A percentile compares a stretch with the other conserved stretches of the same genome.
phyloP scores from a whole-genome alignment of 1,140 invertebrate species.

The Pachypeltis micranthus region DNA sequence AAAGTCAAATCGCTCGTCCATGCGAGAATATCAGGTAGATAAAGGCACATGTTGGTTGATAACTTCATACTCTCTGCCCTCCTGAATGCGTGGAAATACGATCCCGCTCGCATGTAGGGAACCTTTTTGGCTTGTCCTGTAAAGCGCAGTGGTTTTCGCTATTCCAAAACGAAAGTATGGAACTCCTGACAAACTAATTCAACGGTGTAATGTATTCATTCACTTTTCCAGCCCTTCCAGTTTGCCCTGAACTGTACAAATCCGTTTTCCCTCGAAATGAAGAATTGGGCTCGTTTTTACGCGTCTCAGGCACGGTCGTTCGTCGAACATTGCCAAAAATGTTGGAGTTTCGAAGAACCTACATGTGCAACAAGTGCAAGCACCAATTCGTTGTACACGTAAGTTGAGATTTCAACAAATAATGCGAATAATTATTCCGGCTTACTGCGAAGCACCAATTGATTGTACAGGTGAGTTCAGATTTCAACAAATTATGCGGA shows the following conservation, averaged over 20 bases:
- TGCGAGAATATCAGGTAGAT: slow-evolving; percentile 40
- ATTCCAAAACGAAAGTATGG: not conserved
- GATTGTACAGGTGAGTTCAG: too few species aligned
- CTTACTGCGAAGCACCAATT: too few species aligned
- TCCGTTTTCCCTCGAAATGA: slow-evolving; percentile 49
- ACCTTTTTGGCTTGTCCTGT: not conserved
- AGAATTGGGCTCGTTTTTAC: slow-evolving; percentile 53
- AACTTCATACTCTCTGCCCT: not conserved
- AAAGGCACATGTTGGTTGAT: not conserved
- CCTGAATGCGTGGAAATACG: not conserved
- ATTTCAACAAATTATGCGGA: too few species aligned
- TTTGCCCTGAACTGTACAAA: slow-evolving; percentile 44
- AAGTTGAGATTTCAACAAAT: too few species aligned
- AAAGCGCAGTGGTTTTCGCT: not conserved
- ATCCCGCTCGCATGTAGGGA: not conserved
- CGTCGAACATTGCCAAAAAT: slow-evolving; percentile 61
- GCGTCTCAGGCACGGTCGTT: slow-evolving; percentile 56
- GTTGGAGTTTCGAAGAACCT: slow-evolving; percentile 60
- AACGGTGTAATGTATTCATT: not conserved
- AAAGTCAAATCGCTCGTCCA: slow-evolving; percentile 54
- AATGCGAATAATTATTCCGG: too few species aligned
- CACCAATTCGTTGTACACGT: slow-evolving; percentile 51
- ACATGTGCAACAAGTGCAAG: slow-evolving; percentile 67
- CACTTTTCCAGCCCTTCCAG: slow-evolving; percentile 42
- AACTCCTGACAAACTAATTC: not conserved